Evolutionary conservation across 1,140 invertebrate genomes (phyloP), one percentile per base, ranked within the genome.

Genomic region (Lepidostoma basale): DNA sequence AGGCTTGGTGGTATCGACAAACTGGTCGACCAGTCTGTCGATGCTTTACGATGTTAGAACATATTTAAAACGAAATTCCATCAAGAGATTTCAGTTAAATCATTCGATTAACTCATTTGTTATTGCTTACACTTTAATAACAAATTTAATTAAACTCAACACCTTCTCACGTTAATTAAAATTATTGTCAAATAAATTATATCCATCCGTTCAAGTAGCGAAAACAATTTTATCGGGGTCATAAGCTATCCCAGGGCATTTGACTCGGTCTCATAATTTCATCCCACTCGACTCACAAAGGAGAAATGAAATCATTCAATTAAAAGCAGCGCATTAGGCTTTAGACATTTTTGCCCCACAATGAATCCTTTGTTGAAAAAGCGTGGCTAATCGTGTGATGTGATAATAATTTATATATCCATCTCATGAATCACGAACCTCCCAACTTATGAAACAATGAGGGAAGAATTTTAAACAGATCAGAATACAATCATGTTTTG

Each of bases 341-440:
- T n/a, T 52, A 58, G 30, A 58, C 3, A 58, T 39, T 63, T 63
- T 36, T 3, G 45, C 22, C 26, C 39, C 25, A 63, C 62, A 63
- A 63, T 52, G 62, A 63, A 23, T 26, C 28, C 59, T 49, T 63
- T 63, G 62, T 63, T 63, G 44, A 39, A 52, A 52, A 28, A 44
- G 40, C 45, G 30, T 63, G 28, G 18, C 62, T 44, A 63, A 63
- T 63, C 25, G 26, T 10, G 23, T 22, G 30, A 20, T 39, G 30
- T 59, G 30, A 18, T 44, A 45, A 44, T 45, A 45, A 45, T 28
- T 42, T 45, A 39, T 28, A 25, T n/a, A n/a, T 36, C 12, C 22
- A 12, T 9, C 20, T 40, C n/a, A 59, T 23, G 56, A 40, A 36
- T 59, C 36, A 23, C 16, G 40, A 54, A 59, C 30, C 16, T 20